A percentile compares a stretch with the other conserved stretches of the same genome.
phyloP scores from a whole-genome alignment of 2,797 vertebrate species.

The Rousettus madagascariensis region DNA sequence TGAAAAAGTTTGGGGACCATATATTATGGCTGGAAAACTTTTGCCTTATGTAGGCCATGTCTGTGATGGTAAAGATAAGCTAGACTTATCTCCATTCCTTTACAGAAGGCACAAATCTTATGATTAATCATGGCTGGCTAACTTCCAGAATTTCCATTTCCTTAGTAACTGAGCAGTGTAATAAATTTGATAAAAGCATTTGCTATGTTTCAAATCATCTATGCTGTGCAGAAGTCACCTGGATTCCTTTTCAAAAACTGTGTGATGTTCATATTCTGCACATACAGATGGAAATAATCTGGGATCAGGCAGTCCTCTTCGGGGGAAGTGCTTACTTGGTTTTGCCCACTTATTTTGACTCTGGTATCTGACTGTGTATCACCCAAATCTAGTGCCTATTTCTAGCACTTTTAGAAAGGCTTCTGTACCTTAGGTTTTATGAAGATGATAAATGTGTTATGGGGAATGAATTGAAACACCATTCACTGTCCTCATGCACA shows the following conservation, averaged over 20 bases:
- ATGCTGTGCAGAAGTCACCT: not conserved
- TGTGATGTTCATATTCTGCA: not conserved
- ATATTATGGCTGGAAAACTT: not conserved
- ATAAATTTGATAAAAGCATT: slow-evolving; percentile 20
- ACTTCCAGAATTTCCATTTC: slow-evolving; percentile 36
- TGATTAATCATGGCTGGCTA: slow-evolving; percentile 10
- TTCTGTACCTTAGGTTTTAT: not conserved
- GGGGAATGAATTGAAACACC: not conserved
- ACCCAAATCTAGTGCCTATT: not conserved
- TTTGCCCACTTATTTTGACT: not conserved
- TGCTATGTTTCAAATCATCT: slow-evolving; percentile 32
- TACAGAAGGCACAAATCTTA: slow-evolving; percentile 49
- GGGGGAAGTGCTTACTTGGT: not conserved
- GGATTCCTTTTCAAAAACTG: slow-evolving; percentile 25
- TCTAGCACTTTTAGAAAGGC: not conserved
- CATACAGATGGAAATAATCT: not conserved
- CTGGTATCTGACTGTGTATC: not conserved
- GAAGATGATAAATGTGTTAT: not conserved
- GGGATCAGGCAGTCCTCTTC: not conserved
- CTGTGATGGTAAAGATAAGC: slow-evolving; percentile 32
- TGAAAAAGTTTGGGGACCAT: not conserved
- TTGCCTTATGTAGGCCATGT: not conserved
- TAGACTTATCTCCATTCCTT: not conserved
- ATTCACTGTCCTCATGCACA: not conserved
- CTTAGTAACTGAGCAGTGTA: not conserved